Evolutionary conservation across 2,113 vertebrate genomes (phyloP), one percentile per base, ranked within the genome.

Genomic region (Thermophis baileyi): DNA sequence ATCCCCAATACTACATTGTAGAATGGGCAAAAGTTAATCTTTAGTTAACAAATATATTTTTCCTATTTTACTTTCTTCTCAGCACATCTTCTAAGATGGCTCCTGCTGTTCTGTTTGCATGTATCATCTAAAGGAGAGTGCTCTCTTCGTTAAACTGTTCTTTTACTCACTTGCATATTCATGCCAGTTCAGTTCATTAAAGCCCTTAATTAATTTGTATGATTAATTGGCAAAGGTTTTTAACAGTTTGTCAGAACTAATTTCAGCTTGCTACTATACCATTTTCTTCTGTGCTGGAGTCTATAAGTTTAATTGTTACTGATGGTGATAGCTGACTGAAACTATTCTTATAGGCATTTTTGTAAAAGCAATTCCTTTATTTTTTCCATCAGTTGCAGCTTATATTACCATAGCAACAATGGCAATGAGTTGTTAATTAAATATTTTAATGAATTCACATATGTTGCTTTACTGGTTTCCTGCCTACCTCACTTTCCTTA

Each of bases 391-490:
- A 92, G 93, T 94, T 92, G 93, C 91, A 81, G 92, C 91, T 91
- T 90, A 95, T 93, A 94, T 96, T 96, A 93, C 95, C 95, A 94
- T 93, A 95, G 94, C 95, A 96, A 96, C 96, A 93, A 90, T n/a
- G 5, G 86, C 95, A 93, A 94, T 46, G 92, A 90, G 54, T 44
- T 89, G 35, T 46, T 40, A 8, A 20, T 81, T 51, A 54, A 94
- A 94, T 74, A 91, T 93, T 91, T 44, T 90, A 92, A 96, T 95
- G 96, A 95, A 93, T 94, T 96, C 96, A 94, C 60, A 89, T 74
- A 87, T 93, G 57, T 91, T 85, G 53, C 10, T 16, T 6, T 24
- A 8, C 35, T 87, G 54, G 20, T 53, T 90, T 89, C 55, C 54
- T 35, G 6, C 81, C 69, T 30, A 69, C 30, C 35, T 4, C 57